Evolutionary conservation across 2,888 invertebrate species (phyloP).

Genomic region (Drosophila quasianomalipes): DNA sequence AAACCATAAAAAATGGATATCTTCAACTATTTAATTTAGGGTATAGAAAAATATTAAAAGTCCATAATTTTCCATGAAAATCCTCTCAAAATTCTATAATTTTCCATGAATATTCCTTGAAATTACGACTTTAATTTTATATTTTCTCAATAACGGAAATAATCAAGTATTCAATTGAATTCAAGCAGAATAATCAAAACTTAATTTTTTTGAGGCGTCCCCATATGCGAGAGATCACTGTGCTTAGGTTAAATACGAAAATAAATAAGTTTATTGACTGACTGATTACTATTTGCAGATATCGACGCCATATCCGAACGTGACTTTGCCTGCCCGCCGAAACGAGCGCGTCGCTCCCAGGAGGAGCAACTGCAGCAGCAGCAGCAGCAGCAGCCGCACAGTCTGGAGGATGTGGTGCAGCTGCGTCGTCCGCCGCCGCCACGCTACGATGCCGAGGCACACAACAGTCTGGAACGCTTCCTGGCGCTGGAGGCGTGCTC

Average conservation of each 20-base stretch:
- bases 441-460: conserved; percentile 63
- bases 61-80: not conserved
- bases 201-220: not conserved
- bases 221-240: not conserved
- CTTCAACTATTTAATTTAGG: too few relatives aligned
- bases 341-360: conserved; percentile 89
- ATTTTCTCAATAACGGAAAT: too few relatives aligned
- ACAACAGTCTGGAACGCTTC: conserved; percentile 79
- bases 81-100: too few relatives aligned
- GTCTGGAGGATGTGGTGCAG: conserved; percentile 72
- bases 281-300: conserved; percentile 67
- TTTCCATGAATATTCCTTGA: too few relatives aligned
- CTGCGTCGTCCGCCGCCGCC: conserved; percentile 62
- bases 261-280: not conserved
- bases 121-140: too few relatives aligned
- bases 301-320: conserved; percentile 88
- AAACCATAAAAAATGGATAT: not conserved
- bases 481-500: conserved; percentile 71
- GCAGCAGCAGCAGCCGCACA: conserved; percentile 35
- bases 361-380: conserved; percentile 62
- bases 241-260: not conserved
- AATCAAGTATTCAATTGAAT: not conserved
- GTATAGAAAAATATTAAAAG: too few relatives aligned
- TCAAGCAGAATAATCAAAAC: not conserved
- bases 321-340: conserved; percentile 91